These are phyloP conservation scores for Periophthalmus magnuspinnatus DNA, from an alignment of 2,797 vertebrate species.

Conservation along the genomic window DNA sequence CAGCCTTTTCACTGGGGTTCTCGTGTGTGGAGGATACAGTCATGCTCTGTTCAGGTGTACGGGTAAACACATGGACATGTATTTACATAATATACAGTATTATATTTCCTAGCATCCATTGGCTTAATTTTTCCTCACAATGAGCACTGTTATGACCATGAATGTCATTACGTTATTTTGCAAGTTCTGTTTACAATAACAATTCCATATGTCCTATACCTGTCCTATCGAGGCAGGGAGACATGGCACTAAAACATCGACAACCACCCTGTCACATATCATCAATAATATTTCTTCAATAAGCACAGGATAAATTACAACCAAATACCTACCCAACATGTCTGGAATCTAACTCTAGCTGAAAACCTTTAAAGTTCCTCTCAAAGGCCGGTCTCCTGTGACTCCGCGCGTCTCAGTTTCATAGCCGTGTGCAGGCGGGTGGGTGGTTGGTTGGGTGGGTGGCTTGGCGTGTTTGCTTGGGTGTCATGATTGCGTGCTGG, in stretches of 20 bases:
- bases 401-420: constrained; percentile 1
- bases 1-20: not conserved
- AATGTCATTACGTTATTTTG: no score
- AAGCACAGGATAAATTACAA: not conserved
- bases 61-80: no score
- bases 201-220: no score
- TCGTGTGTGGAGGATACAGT: not conserved
- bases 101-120: no score
- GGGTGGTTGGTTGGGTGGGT: no score
- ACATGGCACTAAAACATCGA: not conserved
- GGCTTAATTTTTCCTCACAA: no score
- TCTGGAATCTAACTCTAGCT: not conserved
- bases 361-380: not conserved
- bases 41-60: no score
- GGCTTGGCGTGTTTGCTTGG: constrained; percentile 1
- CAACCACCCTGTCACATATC: not conserved
- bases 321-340: not conserved
- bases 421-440: constrained; percentile 14
- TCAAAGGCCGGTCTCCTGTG: not conserved
- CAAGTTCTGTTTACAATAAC: no score
- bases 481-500: constrained; percentile 3
- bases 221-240: no score
- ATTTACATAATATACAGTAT: no score
- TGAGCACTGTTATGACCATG: no score
- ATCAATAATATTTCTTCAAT: not conserved